A percentile compares a stretch with the other conserved stretches of the same genome.
Evolutionary conservation across 2,113 vertebrate species (phyloP).

Genomic region (Pterocles burchelli): DNA sequence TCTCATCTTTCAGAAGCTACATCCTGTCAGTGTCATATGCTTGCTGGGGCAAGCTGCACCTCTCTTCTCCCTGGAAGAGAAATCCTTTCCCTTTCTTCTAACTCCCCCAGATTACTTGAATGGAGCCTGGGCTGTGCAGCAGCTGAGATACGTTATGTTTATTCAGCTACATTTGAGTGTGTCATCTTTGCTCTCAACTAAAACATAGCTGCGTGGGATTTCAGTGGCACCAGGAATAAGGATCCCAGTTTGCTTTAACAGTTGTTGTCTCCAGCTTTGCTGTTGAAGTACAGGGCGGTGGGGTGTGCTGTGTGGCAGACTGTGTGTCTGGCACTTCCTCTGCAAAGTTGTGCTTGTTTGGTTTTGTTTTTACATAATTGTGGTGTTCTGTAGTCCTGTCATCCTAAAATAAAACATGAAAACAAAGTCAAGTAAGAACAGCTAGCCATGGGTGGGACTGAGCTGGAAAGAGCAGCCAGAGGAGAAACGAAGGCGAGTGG

Average conservation of each 20-base stretch:
- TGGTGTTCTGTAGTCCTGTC: background rate
- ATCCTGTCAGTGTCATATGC: background rate
- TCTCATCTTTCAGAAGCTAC: background rate
- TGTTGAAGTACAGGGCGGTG: background rate
- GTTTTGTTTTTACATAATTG: background rate
- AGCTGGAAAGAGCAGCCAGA: slow-evolving; percentile 27
- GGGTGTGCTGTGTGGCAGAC: slow-evolving; percentile 21
- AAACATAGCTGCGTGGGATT: slow-evolving; percentile 17
- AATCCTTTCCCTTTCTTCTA: background rate
- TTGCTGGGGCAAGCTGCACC: background rate
- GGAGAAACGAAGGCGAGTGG: background rate
- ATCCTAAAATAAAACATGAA: slow-evolving; percentile 37
- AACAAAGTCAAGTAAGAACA: background rate
- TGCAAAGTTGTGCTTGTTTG: slow-evolving; percentile 4
- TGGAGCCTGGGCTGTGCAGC: background rate
- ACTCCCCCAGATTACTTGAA: background rate
- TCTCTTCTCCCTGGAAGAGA: background rate
- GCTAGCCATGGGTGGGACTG: slow-evolving; percentile 50
- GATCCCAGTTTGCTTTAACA: background rate
- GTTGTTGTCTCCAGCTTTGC: slow-evolving; percentile 28
- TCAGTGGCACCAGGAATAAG: background rate
- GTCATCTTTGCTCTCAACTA: background rate
- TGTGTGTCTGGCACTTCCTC: slow-evolving; percentile 55
- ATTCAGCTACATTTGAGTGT: background rate
- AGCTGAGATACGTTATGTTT: background rate